These are phyloP conservation scores for Empis stercorea DNA, from an alignment of 2,888 invertebrate species.

Conservation along the genomic window DNA sequence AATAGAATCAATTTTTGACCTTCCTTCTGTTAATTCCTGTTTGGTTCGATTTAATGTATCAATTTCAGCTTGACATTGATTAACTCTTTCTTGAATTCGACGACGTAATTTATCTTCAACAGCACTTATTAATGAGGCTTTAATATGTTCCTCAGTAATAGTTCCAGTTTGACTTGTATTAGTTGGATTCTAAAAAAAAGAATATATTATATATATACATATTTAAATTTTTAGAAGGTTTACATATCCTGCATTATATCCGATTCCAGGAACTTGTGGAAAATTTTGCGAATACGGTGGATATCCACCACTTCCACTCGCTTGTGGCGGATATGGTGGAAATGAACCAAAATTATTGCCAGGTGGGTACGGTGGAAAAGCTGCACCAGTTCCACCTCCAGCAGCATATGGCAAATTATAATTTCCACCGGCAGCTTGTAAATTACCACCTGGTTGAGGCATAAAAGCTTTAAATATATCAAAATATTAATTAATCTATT, in stretches of 20 bases:
- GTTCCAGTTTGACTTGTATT: conserved; percentile 52
- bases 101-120: conserved; percentile 88
- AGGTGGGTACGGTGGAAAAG: conserved; percentile 35
- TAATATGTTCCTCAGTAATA: conserved; percentile 91
- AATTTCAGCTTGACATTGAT: conserved; percentile 82
- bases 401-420: conserved; percentile 44
- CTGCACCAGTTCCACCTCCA: conserved; percentile 35
- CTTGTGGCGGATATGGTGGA: conserved; percentile 27
- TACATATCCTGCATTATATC: conserved; percentile 27
- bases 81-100: conserved; percentile 76
- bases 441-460: conserved; percentile 31
- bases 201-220: background rate
- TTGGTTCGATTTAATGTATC: conserved; percentile 79
- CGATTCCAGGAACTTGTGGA: conserved; percentile 21
- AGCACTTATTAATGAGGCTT: conserved; percentile 84
- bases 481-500: background rate
- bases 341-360: conserved; percentile 31
- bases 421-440: conserved; percentile 9
- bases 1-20: conserved; percentile 66
- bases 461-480: conserved; percentile 29
- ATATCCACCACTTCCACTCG: conserved; percentile 32
- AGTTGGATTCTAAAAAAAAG: conserved; percentile 22
- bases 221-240: conserved; percentile 7
- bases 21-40: conserved; percentile 74
- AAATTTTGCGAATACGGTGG: conserved; percentile 38